Evolutionary conservation across 2,797 vertebrate genomes (phyloP).

Genomic region (Syndactyla subalaris): DNA sequence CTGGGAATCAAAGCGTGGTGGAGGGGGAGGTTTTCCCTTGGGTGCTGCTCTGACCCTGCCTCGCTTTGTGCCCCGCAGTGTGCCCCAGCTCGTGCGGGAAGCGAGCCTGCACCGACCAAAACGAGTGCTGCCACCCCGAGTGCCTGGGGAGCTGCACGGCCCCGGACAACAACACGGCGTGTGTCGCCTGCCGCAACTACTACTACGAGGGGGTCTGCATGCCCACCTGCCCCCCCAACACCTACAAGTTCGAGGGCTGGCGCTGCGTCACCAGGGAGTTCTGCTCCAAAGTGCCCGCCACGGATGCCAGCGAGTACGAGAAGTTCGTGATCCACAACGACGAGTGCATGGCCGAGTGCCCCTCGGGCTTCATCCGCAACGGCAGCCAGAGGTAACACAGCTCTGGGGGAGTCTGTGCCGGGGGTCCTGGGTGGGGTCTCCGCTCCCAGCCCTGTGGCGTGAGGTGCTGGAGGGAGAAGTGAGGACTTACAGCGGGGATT

Average conservation of each 20-base stretch:
- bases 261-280: constrained; percentile 92
- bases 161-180: constrained; percentile 86
- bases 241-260: constrained; percentile 97
- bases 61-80: constrained; percentile 78
- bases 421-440: no score
- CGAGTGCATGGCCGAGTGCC: constrained; percentile 93
- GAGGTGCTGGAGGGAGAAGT: not conserved
- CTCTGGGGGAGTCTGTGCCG: accelerated
- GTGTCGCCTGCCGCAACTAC: constrained; percentile 93
- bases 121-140: constrained; percentile 93
- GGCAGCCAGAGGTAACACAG: constrained; percentile 86
- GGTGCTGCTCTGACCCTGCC: no score
- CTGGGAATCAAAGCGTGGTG: accelerated
- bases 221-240: constrained; percentile 86
- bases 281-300: constrained; percentile 86
- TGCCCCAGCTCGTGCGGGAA: constrained; percentile 89
- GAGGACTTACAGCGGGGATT: accelerated
- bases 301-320: constrained; percentile 76
- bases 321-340: constrained; percentile 93
- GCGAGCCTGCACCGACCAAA: constrained; percentile 86
- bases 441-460: no score
- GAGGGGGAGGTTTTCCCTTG: not conserved
- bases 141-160: constrained; percentile 92
- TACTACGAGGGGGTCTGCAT: constrained; percentile 88
- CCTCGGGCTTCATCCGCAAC: constrained; percentile 92